Base-by-base conservation (phyloP, 2,888 invertebrate species). In the Endomychus coccineus region DNA sequence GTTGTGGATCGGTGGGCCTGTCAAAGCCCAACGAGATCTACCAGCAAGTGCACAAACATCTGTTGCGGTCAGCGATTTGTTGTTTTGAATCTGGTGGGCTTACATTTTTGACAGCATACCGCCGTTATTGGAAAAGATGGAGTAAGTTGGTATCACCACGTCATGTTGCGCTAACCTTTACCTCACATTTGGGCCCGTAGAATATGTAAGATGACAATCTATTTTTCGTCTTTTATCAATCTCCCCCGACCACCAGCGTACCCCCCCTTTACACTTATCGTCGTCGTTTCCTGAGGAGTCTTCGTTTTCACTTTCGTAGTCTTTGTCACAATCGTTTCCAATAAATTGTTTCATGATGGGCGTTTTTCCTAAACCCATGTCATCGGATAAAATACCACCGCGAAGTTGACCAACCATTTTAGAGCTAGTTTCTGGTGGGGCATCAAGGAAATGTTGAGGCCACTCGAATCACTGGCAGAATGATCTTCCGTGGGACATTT, bases 1-100 rank as follows among this genome's bases (percentile, higher is more conserved):
- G 63, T 97, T 97, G 57, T 96, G 96, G 24, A 97, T 83, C 0
- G 96, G 96, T 0, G 95, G 95, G 15, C 96, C 96, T 0, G 95
- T 92, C 12, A 96, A 72, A 1, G 81, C 83, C 89, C 89, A 91
- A 7, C 90, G 77, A 2, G 74, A 69, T 36, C 66, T 71, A 4
- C 77, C 78, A 1, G 61, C 50, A 27, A 91, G 62, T 2, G 68
- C 66, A 58, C 81, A 83, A 4, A 82, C 83, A 0, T 85, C 83
- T 42, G 70, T 59, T 0, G 88, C 80, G 1, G 82, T 80, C 45
- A 77, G 71, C 6, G 83, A 77, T 65, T 89, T 90, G 60, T 84
- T 76, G 69, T 96, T 96, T 49, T 94, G 79, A 5, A 96, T 84
- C 23, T 78, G 75, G 65, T 97, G 96, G 0, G 88, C 96, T 69